A percentile compares a stretch with the other conserved stretches of the same genome.
Evolutionary conservation across 2,797 vertebrate species (phyloP).

Genomic region (Cyclura pinguis): DNA sequence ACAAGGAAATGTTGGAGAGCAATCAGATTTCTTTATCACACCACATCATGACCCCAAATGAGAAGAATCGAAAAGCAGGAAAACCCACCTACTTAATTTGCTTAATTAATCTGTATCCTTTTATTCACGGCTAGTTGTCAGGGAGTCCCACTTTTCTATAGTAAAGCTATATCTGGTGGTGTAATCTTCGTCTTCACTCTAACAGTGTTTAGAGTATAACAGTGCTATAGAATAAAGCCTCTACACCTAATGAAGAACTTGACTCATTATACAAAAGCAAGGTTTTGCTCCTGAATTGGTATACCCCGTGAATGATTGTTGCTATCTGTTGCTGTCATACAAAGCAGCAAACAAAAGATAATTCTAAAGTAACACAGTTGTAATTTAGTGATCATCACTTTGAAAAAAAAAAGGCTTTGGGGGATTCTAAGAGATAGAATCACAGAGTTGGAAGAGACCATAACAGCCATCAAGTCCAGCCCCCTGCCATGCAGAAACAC

Average conservation of each 20-base stretch:
- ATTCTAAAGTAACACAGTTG: background rate
- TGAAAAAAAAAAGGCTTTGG: background rate
- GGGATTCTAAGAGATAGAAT: background rate
- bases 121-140: background rate
- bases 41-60: background rate
- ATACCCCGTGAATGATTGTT: background rate
- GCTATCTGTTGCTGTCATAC: background rate
- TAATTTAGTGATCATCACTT: background rate
- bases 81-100: rapidly evolving
- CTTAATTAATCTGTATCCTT: background rate
- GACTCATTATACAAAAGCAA: background rate
- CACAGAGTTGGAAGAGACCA: too few species aligned
- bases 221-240: background rate
- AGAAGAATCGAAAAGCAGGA: rapidly evolving
- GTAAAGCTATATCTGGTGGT: background rate
- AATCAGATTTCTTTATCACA: constrained; percentile 19
- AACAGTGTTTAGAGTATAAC: too few species aligned
- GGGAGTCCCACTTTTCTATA: background rate
- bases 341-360: background rate
- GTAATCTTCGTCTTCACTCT: background rate
- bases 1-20: constrained; percentile 34
- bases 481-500: too few species aligned
- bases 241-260: background rate
- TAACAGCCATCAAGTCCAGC: too few species aligned
- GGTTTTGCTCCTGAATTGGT: background rate